A percentile compares a stretch with the other conserved stretches of the same genome.
These are phyloP conservation scores for Bambusicola thoracicus DNA, from an alignment of 2,113 vertebrate species.

Conservation along the genomic window DNA sequence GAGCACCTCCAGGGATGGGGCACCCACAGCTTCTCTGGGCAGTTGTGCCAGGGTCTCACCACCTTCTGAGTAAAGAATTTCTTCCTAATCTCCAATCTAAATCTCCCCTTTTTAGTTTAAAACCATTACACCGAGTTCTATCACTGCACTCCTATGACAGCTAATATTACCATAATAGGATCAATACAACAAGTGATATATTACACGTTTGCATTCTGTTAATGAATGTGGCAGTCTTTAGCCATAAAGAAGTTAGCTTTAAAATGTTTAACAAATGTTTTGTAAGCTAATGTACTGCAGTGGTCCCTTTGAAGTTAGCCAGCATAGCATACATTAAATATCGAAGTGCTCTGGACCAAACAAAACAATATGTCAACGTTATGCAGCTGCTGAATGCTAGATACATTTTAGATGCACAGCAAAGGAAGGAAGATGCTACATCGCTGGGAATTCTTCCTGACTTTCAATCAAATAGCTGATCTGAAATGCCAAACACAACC, in stretches of 20 bases:
- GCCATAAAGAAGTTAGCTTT: conserved; percentile 3
- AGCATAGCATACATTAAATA: conserved; percentile 2
- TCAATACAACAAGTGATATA: not conserved
- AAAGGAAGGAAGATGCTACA: conserved; percentile 35
- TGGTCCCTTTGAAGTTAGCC: conserved; percentile 7
- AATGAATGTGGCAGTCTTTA: not conserved
- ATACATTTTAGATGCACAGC: conserved; percentile 35
- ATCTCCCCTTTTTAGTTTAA: not conserved
- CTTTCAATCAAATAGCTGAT: conserved; percentile 69
- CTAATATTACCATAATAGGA: not conserved
- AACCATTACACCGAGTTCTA: not conserved
- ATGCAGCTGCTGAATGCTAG: conserved; percentile 37
- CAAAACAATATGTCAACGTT: conserved; percentile 23
- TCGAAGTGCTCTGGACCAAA: conserved; percentile 36
- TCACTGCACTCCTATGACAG: not conserved
- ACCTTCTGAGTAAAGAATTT: not conserved
- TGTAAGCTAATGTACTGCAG: conserved; percentile 21
- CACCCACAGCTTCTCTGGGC: not conserved
- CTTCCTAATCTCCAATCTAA: not conserved
- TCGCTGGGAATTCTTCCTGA: conserved; percentile 59
- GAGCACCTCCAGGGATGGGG: not conserved
- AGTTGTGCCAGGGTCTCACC: not conserved
- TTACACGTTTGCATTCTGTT: conserved; percentile 1
- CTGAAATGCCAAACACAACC: conserved; percentile 68
- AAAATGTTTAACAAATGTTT: conserved; percentile 21